These are phyloP conservation scores for Coecobrya sp. DNA, from an alignment of 2,888 invertebrate genomes.

Conservation along the genomic window DNA sequence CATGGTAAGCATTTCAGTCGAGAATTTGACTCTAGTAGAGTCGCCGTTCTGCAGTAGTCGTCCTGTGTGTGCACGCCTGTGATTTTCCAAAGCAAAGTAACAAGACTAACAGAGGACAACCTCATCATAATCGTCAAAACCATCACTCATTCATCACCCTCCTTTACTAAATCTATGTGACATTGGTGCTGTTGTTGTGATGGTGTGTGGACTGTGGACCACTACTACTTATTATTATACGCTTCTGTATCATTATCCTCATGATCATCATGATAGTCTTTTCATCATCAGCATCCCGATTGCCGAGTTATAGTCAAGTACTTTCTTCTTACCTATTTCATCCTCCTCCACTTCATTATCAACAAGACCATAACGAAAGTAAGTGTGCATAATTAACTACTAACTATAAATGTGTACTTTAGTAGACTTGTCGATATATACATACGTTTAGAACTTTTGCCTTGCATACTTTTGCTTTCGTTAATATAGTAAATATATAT, in stretches of 20 bases:
- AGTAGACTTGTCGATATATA: background rate
- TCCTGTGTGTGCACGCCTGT: background rate
- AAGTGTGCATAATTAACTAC: constrained; percentile 46
- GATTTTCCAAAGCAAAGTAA: constrained; percentile 2
- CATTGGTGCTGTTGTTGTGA: background rate
- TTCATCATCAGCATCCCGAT: background rate
- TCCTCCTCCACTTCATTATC: background rate
- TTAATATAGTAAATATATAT: background rate
- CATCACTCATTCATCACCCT: constrained; percentile 43
- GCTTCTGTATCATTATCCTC: constrained; percentile 2
- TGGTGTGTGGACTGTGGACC: background rate
- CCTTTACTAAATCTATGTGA: background rate
- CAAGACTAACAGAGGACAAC: background rate
- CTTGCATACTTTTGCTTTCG: background rate
- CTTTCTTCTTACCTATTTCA: constrained; percentile 3
- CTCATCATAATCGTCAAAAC: constrained; percentile 10
- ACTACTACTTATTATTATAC: too few species aligned
- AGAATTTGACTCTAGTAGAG: background rate
- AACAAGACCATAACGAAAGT: constrained; percentile 15
- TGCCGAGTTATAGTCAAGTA: background rate
- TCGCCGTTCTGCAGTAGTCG: background rate
- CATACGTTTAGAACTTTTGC: background rate
- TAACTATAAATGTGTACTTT: background rate
- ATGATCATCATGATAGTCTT: background rate
- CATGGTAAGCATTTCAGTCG: background rate